Evolutionary conservation across 2,888 invertebrate species (phyloP), one percentile per base, ranked within the genome.

Genomic region (Coremacera marginata): DNA sequence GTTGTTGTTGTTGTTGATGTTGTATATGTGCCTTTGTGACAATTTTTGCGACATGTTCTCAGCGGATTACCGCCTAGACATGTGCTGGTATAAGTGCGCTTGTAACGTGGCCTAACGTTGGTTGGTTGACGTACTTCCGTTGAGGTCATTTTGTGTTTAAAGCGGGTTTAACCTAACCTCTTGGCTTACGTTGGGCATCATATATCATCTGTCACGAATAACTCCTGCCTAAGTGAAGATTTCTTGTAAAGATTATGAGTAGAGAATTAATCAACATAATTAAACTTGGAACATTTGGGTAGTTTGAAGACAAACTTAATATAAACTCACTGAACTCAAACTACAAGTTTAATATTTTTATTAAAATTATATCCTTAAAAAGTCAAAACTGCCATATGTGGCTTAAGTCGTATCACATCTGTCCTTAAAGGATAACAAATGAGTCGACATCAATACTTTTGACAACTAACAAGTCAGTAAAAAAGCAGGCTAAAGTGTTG

Each of bases 11-110:
- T 22, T 67, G 49, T 5, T 34, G 16, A 27, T 34, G 27, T 31
- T 67, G 67, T 22, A 22, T 9, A 51, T 52, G 14, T 52, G 70
- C 27, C 22, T 55, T 65, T 74, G 74, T 74, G 74, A 74, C 65
- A 65, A 60, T 74, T 74, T 67, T 67, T 74, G 65, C 74, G 7
- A 55, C 52, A 74, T 55, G 74, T 67, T 74, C 74, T 74, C 74
- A 74, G 67, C 65, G 67, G 74, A 74, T 74, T 74, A 74, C 25
- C 22, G 60, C 25, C 27, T 27, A 16, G 25, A 60, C 14, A 22
- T 22, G 60, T 27, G 60, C 14, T 27, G 60, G 55, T 44, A 44
- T 44, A 3, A 44, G 44, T 44, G 44, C 44, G 44, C 44, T 4
- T 44, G 7, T 11, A 44, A 44, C 44, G 7, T 44, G 44, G 44